Base-by-base conservation (phyloP, 1,140 invertebrate species). In the Apis cerana region DNA sequence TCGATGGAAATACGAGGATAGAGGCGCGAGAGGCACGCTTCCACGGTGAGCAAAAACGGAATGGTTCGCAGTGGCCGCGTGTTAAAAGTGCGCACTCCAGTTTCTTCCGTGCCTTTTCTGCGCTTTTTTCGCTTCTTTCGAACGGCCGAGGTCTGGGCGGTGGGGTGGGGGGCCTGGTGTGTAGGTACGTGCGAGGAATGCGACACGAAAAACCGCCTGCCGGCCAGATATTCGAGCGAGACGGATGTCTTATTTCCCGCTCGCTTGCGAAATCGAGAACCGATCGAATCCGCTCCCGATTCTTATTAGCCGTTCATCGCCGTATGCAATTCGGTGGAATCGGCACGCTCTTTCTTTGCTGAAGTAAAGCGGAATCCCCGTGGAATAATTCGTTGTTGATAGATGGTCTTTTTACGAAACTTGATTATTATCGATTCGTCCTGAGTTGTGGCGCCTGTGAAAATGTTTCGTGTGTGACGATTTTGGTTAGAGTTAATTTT, bases 1-100 rank as follows among this genome's bases (percentile, higher is more conserved):
- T 50, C 54, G 43, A 59, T 50, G 43, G 11, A 58, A 33, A 27
- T 11, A 48, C 23, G 8, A 0, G 17, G 11, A 56, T n/a, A 19
- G 71, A 54, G 50, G 54, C n/a, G 58, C 27, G 68, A 79, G 27
- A 83, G 43, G 69, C 69, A 56, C 23, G 52, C 74, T 76, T 86
- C 65, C 9, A 19, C 52, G 19, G 56, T 27, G 56, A 50, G 7
- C 33, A 79, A 88, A 88, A 88, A 88, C 81, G 56, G 68, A 74
- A 85, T 68, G 62, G 62, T 69, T 64, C 23, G 74, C 61, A 78
- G 78, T 59, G 33, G 19, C 61, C 50, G 72, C 65, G 61, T 43
- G 80, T 87, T 85, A 76, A 85, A 75, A 69, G 79, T n/a, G 58
- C 64, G 62, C 50, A 79, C 67, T 88, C 71, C 79, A 77, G 59